Evolutionary conservation across 92 coral and sea anemone species (phyloP), one percentile per base, ranked within the genome.

Genomic region (Parazoanthus swiftii): DNA sequence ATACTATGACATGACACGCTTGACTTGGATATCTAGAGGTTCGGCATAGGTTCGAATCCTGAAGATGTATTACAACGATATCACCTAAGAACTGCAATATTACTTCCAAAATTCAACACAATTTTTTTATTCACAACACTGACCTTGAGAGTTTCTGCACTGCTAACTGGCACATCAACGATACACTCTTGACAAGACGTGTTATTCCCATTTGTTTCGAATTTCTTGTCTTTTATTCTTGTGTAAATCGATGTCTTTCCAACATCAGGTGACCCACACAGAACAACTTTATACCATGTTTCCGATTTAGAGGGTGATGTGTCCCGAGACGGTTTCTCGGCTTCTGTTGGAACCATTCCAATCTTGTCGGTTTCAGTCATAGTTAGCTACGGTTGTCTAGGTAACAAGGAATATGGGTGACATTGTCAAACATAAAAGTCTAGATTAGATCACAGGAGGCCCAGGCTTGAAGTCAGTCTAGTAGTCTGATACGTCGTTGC

Each of bases 211-310:
- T 51, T 25, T 18, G 63, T 75, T 43, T 68, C 72, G 79, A 91
- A 91, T 39, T 38, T 71, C 11, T 91, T 85, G n/a, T 88, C 78
- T 65, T 85, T 77, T 13, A 91, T 75, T 44, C 93, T 68, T 21
- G 85, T 76, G 71, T 88, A 91, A 16, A 91, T 83, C 67, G 93
- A 85, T 10, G 93, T 91, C 81, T 91, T 91, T 39, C 93, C 93
- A 65, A 91, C 93, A 8, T 88, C 91, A 37, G 59, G 76, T 8
- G 74, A 76, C 48, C 93, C 93, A 79, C 93, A 91, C 8, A 91
- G 76, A 1, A 85, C 91, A 36, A 85, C 91, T 76, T 91, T 91
- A 76, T 46, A 8, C 70, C 70, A 63, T 4, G 66, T 58, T 11
- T 15, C 21, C 23, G 6, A 58, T 58, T 11, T 3, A 58, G 16